Conservation (phyloP, 2,888 invertebrate genomes). For the Arctia plantaginis region DNA sequence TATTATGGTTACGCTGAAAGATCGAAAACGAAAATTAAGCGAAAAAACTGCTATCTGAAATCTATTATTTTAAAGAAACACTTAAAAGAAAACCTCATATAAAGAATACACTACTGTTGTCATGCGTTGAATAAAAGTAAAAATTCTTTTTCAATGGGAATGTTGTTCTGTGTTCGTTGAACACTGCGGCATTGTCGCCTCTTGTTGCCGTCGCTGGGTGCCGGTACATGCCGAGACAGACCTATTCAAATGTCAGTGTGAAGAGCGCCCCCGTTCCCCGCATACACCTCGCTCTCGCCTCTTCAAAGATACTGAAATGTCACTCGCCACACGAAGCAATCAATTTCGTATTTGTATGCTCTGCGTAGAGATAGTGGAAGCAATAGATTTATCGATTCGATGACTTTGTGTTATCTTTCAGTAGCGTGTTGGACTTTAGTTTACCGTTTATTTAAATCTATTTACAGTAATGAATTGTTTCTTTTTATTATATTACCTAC, state of each 20-base stretch:
- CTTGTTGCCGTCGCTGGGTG: constrained; percentile 81
- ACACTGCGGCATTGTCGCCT: constrained; percentile 86
- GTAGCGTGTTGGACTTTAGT: constrained; percentile 34
- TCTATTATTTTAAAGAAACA: no score
- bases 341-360: constrained; percentile 86
- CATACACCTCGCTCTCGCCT: constrained; percentile 57
- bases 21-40: no score
- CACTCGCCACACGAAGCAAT: constrained; percentile 85
- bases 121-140: constrained; percentile 76
- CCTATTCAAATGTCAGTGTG: constrained; percentile 86
- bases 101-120: constrained; percentile 73
- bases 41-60: no score
- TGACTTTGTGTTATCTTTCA: constrained; percentile 64
- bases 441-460: constrained; percentile 22
- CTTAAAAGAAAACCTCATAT: constrained; percentile 55
- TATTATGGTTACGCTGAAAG: no score
- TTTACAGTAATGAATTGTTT: constrained; percentile 7
- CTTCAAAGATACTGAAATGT: constrained; percentile 80
- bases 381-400: constrained; percentile 78
- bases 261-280: constrained; percentile 63
- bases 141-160: constrained; percentile 82
- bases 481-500: no score
- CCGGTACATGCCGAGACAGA: constrained; percentile 84
- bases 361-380: constrained; percentile 77
- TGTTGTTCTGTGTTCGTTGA: constrained; percentile 78